phyloP scores from a whole-genome alignment of 2,888 invertebrate species.

The Sepioteuthis lessoniana region DNA sequence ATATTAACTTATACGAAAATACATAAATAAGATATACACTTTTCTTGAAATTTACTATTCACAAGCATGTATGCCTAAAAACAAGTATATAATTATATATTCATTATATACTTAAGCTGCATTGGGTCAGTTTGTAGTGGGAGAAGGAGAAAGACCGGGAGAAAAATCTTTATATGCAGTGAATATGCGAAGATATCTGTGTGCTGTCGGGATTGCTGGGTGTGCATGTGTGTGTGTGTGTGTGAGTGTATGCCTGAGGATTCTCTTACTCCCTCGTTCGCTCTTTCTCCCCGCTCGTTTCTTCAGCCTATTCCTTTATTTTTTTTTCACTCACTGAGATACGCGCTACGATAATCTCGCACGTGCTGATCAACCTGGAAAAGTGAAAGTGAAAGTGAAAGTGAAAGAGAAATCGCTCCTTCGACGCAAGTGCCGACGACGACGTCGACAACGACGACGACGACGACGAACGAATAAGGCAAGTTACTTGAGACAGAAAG shows the following conservation, averaged over 20 bases:
- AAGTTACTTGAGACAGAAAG: neutral
- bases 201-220: neutral
- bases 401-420: neutral
- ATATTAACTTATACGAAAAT: neutral
- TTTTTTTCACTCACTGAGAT: neutral
- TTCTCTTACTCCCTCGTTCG: neutral
- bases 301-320: neutral
- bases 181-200: neutral
- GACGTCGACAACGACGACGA: neutral
- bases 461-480: slow-evolving; percentile 33
- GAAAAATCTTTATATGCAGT: neutral
- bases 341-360: neutral
- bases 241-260: neutral
- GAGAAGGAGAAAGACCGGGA: slow-evolving; percentile 33
- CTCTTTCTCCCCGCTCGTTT: neutral
- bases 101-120: neutral
- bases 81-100: slow-evolving; percentile 5
- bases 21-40: neutral
- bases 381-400: slow-evolving; percentile 8
- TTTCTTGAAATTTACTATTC: neutral
- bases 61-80: neutral
- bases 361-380: neutral
- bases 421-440: neutral
- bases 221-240: neutral
- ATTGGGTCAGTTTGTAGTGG: neutral